phyloP scores from a whole-genome alignment of 2,797 vertebrate species.

The Macropus fuliginosus region DNA sequence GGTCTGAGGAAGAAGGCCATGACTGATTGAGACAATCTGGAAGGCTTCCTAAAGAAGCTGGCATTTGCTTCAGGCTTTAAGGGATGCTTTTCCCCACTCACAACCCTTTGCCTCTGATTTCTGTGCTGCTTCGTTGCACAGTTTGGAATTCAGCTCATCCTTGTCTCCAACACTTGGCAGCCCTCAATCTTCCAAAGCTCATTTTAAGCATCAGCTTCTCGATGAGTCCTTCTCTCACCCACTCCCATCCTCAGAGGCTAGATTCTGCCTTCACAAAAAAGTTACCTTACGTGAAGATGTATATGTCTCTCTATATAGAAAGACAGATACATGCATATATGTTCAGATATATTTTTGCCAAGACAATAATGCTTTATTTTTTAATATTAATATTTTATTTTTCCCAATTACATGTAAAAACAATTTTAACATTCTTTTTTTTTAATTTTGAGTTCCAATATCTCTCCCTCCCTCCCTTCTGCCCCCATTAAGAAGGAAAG shows the following conservation, averaged over 20 bases:
- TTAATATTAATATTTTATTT: no score
- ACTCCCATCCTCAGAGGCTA: background rate
- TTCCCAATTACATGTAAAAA: no score
- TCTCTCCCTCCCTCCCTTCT: no score
- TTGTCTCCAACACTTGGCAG: background rate
- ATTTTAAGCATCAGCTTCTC: background rate
- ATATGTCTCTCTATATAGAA: no score
- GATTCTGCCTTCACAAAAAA: background rate
- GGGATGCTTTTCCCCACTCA: background rate
- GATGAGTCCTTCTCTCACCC: background rate
- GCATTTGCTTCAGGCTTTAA: background rate
- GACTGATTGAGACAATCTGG: background rate
- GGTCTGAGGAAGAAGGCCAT: background rate
- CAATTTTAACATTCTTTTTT: no score
- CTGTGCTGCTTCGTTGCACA: background rate
- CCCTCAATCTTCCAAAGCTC: background rate
- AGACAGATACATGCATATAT: no score
- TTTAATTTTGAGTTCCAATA: no score
- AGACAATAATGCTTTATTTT: no score
- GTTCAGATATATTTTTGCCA: no score
- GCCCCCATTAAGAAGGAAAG: no score
- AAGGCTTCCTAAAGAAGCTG: background rate
- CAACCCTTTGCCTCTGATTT: background rate
- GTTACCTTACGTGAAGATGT: background rate
- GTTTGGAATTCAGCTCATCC: background rate